Base-by-base conservation (phyloP, 2,113 vertebrate species). In the Urocynchramus pylzowi region DNA sequence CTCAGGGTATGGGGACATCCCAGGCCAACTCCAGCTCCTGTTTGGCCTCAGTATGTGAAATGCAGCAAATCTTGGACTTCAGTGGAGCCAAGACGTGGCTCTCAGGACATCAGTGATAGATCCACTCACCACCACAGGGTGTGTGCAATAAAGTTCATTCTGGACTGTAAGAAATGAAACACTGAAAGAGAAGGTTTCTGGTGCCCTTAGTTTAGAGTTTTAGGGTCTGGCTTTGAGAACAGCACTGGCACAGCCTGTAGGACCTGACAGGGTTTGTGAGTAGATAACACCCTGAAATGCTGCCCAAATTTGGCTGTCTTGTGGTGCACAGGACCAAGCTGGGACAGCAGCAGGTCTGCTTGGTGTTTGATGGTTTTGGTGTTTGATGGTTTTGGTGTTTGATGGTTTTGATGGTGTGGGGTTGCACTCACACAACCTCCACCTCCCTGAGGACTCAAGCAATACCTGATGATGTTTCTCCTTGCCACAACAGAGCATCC, bases 391-490 rank as follows among this genome's bases (percentile, higher is more conserved):
- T 50, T 50, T 44, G 9, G 1, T 26, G 6, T 22, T 47, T 47
- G 54, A 50, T 57, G 56, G 57, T 8, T 59, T 60, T 47, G 11
- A 1, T 28, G 17, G 10, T 13, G 35, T 61, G n/a, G 15, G 16
- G 17, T 16, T 84, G 24, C 13, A 7, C 42, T 52, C 53, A 44
- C 18, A 42, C 18, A 53, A 19, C 56, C 52, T 21, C 35, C 45
- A 17, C 11, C 41, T 69, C 16, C 60, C 22, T 1, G 3, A 16
- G 35, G 19, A 57, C 50, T 50, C 0, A 0, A 16, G 13, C 20
- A 54, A 7, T 2, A 17, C 26, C 5, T 0, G 1, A 1, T 8
- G 9, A 52, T 1, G 18, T 20, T 16, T 78, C 45, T 27, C 44
- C 21, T 12, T 11, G 50, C 3, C 20, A 42, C 18, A 42, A 1